Evolutionary conservation across 2,888 invertebrate genomes (phyloP).

Genomic region (Mystacides longicornis): DNA sequence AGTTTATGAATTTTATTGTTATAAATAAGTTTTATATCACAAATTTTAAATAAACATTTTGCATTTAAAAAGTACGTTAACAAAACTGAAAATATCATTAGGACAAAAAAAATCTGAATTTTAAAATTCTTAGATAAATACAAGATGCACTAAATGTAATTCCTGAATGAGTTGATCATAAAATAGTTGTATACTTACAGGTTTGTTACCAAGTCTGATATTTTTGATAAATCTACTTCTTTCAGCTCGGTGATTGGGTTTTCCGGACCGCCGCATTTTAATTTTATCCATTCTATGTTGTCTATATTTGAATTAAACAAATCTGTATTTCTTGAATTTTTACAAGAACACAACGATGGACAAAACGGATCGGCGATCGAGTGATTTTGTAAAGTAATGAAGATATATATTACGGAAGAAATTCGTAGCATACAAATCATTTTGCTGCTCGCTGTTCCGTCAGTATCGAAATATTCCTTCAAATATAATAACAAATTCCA

Average conservation of each 20-base stretch:
- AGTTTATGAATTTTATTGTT: too few species aligned
- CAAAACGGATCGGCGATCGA: conserved; percentile 29
- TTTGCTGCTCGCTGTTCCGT: neutral
- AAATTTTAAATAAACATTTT: neutral
- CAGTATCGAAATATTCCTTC: neutral
- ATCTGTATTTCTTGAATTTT: conserved; percentile 50
- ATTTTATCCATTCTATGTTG: conserved; percentile 50
- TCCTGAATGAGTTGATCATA: too few species aligned
- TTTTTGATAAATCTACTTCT: conserved; percentile 54
- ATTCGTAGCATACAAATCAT: conserved; percentile 6
- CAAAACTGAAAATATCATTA: neutral
- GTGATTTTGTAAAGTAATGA: neutral
- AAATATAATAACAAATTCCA: neutral
- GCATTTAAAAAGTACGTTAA: neutral
- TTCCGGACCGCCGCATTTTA: conserved; percentile 56
- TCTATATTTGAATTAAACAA: conserved; percentile 34
- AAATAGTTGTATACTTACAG: conserved; percentile 57
- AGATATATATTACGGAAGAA: neutral
- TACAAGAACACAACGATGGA: conserved; percentile 49
- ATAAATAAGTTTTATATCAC: too few species aligned
- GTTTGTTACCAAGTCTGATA: conserved; percentile 55
- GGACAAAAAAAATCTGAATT: neutral
- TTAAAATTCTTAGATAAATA: neutral
- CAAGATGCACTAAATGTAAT: too few species aligned
- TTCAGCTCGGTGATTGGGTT: conserved; percentile 53